Conservation (phyloP, 2,888 invertebrate genomes). For the Cabera pusaria region DNA sequence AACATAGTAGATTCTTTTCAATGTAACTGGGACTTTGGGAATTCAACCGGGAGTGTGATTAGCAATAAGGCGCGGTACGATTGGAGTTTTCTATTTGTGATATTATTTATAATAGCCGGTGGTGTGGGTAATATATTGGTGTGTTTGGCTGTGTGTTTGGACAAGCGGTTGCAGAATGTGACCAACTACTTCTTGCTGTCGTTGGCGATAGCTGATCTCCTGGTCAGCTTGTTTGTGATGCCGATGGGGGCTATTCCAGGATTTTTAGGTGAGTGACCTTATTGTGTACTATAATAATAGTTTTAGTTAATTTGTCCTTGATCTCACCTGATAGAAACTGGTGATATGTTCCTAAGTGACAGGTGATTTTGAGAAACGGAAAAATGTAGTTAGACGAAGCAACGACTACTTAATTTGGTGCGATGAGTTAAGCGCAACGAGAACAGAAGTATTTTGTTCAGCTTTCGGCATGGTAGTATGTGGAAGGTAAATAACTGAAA, state of each 20-base stretch:
- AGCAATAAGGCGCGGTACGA: slow-evolving; percentile 79
- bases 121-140: slow-evolving; percentile 96
- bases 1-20: slow-evolving; percentile 55
- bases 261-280: slow-evolving; percentile 94
- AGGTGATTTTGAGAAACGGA: too few relatives aligned
- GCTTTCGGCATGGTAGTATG: too few relatives aligned
- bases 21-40: slow-evolving; percentile 64
- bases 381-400: too few relatives aligned
- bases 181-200: slow-evolving; percentile 98
- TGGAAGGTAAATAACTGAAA: too few relatives aligned
- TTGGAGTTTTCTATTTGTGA: slow-evolving; percentile 93
- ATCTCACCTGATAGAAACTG: too few relatives aligned
- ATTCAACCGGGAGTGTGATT: slow-evolving; percentile 45
- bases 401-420: too few relatives aligned
- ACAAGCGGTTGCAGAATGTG: slow-evolving; percentile 95
- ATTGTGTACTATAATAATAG: too few relatives aligned
- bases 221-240: slow-evolving; percentile 97
- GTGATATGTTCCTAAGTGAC: too few relatives aligned
- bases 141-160: slow-evolving; percentile 95
- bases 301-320: too few relatives aligned
- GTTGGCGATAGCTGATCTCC: slow-evolving; percentile 95
- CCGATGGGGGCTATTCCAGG: slow-evolving; percentile 97
- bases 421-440: too few relatives aligned
- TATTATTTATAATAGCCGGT: slow-evolving; percentile 93
- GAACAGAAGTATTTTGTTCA: too few relatives aligned